Conservation (phyloP, 2,113 vertebrate species). For the Argyrosomus japonicus region DNA sequence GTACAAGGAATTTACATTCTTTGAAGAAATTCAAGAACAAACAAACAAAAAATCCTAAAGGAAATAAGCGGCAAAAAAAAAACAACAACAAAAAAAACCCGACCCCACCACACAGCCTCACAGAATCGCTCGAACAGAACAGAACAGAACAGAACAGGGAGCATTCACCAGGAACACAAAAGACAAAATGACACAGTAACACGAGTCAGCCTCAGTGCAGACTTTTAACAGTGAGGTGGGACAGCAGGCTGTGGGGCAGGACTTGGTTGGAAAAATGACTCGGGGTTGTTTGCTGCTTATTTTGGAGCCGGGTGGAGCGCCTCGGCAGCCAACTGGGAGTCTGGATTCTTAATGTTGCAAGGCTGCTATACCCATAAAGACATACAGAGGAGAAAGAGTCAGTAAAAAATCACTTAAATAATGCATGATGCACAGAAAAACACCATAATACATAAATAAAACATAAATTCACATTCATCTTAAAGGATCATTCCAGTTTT, state of each 20-base stretch:
- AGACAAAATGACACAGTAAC: constrained; percentile 86
- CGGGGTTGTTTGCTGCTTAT: constrained; percentile 48
- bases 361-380: constrained; percentile 58
- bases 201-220: constrained; percentile 90
- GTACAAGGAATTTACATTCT: constrained; percentile 71
- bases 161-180: constrained; percentile 83
- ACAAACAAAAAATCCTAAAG: constrained; percentile 16
- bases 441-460: no score
- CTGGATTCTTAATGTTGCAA: constrained; percentile 49
- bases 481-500: constrained; percentile 8
- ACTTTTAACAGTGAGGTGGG: constrained; percentile 72
- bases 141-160: constrained; percentile 34
- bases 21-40: constrained; percentile 39
- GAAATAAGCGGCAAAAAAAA: constrained; percentile 33
- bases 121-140: constrained; percentile 5
- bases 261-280: constrained; percentile 35
- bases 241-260: constrained; percentile 45
- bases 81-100: constrained; percentile 5
- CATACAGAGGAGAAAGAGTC: not conserved
- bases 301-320: constrained; percentile 56
- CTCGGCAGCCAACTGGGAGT: constrained; percentile 53
- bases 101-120: constrained; percentile 52
- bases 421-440: not conserved
- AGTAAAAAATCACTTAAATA: constrained; percentile 9
- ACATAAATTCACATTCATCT: not conserved